Evolutionary conservation across 2,888 invertebrate genomes (phyloP), one percentile per base, ranked within the genome.

Genomic region (Pyrgus malvae): DNA sequence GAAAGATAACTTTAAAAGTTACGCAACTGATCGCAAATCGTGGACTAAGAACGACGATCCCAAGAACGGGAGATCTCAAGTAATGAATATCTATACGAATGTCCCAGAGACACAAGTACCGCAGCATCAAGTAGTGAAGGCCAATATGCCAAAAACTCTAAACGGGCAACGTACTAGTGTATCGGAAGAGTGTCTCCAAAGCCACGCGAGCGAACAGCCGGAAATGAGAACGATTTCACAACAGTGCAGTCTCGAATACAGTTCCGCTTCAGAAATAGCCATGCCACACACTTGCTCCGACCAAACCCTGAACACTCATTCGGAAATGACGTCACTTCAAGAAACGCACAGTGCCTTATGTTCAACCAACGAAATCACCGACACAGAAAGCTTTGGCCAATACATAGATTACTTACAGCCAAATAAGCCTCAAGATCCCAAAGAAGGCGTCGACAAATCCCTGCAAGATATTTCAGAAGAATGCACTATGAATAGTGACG

Each of bases 221-320:
- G 89, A 89, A 60, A 91, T 93, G 90, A 83, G 93, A 17, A 93
- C 93, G 0, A 93, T 94, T 21, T 94, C 94, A 0, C 94, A 94
- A 64, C 94, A 94, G 62, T 94, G 94, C 65, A 94, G 94, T 56
- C 78, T 94, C 41, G 94, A 94, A 67, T 94, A 94, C 66, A 93
- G 93, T 59, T 93, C 94, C 0, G 92, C 92, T 0, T 91, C 91
- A 1, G 90, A 91, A 73, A 87, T 86, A 61, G 91, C 91, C 0
- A 81, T 91, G 74, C 91, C 91, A 0, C 84, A 90, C 59, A 88
- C 91, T 0, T 90, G 86, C 59, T 91, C 91, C 0, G 91, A 91
- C 33, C 90, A 89, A 70, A 90, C 90, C 0, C 58, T 91, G 11
- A 88, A 91, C 65, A 90, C 90, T 0, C 90, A 86, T 60, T 90